Conservation (phyloP, 1,140 invertebrate species). For the Drosophila equinoxialis region DNA sequence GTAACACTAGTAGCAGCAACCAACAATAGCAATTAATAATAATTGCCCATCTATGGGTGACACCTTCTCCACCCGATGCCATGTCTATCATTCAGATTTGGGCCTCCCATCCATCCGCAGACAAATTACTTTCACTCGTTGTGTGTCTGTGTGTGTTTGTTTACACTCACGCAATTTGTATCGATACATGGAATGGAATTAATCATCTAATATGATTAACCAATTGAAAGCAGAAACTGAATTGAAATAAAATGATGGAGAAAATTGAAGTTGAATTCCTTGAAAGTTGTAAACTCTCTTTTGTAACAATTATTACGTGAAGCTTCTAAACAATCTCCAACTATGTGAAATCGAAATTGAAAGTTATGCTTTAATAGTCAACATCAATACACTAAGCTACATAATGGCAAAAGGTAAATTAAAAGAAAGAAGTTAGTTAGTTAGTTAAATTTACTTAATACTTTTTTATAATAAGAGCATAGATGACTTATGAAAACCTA, state of each 20-base stretch:
- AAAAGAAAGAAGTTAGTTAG: background rate
- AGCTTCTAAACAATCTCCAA: conserved; percentile 33
- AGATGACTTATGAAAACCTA: no score
- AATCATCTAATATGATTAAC: conserved; percentile 43
- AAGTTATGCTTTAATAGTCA: conserved; percentile 45
- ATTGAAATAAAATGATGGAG: no score
- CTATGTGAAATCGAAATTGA: conserved; percentile 57
- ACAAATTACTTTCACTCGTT: conserved; percentile 70
- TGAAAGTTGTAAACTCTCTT: background rate
- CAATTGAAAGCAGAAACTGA: conserved; percentile 53
- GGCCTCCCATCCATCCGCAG: conserved; percentile 9
- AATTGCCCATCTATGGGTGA: conserved; percentile 51
- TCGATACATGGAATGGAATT: conserved; percentile 52
- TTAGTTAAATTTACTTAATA: no score
- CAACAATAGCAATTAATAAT: conserved; percentile 44
- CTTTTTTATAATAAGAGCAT: no score
- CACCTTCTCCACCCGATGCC: conserved; percentile 43
- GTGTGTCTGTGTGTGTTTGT: background rate
- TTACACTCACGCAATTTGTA: conserved; percentile 61
- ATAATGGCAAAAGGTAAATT: background rate
- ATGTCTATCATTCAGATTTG: background rate
- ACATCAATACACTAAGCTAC: background rate
- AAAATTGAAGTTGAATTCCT: no score
- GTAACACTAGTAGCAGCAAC: conserved; percentile 39
- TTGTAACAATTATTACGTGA: conserved; percentile 50